Evolutionary conservation across 2,797 vertebrate species (phyloP).

Genomic region (Enteromius radiatus): DNA sequence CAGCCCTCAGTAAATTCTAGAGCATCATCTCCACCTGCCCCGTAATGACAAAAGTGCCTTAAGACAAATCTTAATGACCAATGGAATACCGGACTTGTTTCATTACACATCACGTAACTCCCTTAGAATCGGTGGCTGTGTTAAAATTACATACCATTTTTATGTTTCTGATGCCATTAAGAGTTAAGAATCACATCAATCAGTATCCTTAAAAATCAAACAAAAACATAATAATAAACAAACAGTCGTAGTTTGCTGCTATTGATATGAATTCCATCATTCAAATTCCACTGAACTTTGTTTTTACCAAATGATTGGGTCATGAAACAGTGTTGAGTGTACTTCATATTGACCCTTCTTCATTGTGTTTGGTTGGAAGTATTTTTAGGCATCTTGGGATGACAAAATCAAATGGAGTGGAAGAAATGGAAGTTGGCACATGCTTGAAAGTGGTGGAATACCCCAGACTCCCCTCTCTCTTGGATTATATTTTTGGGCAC

Average conservation of each 20-base stretch:
- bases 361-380: constrained; percentile 67
- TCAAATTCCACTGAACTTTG: constrained; percentile 49
- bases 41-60: constrained; percentile 97
- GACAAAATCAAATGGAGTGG: constrained; percentile 72
- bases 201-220: constrained; percentile 60
- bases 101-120: constrained; percentile 68
- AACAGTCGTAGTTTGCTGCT: constrained; percentile 78
- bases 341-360: constrained; percentile 70
- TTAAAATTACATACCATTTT: constrained; percentile 71
- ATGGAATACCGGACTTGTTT: constrained; percentile 90
- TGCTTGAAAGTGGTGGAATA: constrained; percentile 59
- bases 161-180: constrained; percentile 69
- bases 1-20: constrained; percentile 98
- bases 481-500: constrained; percentile 66
- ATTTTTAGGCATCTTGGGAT: constrained; percentile 68
- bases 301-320: constrained; percentile 76
- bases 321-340: constrained; percentile 76
- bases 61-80: constrained; percentile 91
- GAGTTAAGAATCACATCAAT: constrained; percentile 66
- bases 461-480: constrained; percentile 65
- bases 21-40: constrained; percentile 77
- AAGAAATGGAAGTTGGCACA: constrained; percentile 62
- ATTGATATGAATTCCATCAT: constrained; percentile 71
- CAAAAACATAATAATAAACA: constrained; percentile 21
- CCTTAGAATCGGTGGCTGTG: constrained; percentile 73